Evolutionary conservation across 2,113 vertebrate genomes (phyloP).

Genomic region (Motacilla alba): DNA sequence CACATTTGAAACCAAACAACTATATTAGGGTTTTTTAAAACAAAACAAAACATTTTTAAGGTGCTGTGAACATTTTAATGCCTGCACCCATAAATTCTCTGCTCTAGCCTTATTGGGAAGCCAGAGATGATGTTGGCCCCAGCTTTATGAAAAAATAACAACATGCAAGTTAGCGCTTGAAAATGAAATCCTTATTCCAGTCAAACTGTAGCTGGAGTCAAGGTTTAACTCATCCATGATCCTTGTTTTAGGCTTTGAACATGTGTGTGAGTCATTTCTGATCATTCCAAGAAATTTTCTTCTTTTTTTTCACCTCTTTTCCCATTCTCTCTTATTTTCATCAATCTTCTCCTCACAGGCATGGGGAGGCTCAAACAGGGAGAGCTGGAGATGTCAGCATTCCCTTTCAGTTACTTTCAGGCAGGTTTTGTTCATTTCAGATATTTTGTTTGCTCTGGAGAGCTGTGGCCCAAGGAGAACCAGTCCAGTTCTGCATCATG

Average conservation of each 20-base stretch:
- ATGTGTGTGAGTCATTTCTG: not conserved
- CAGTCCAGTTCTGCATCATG: rapidly evolving
- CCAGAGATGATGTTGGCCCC: not conserved
- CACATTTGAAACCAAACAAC: constrained; percentile 52
- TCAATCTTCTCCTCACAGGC: not conserved
- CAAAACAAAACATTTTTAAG: not conserved
- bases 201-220: not conserved
- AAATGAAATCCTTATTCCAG: not conserved
- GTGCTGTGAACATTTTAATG: not conserved
- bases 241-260: not conserved
- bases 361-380: not conserved
- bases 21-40: not conserved
- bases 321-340: not conserved
- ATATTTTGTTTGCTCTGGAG: not conserved
- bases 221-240: not conserved
- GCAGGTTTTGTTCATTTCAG: not conserved
- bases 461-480: not conserved
- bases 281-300: not conserved
- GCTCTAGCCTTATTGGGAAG: not conserved
- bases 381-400: not conserved
- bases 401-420: not conserved
- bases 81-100: not conserved
- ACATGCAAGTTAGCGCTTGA: not conserved
- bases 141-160: not conserved
- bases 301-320: not conserved